These are phyloP conservation scores for Eulemur macaco DNA, from an alignment of 2,113 vertebrate species.

Conservation along the genomic window DNA sequence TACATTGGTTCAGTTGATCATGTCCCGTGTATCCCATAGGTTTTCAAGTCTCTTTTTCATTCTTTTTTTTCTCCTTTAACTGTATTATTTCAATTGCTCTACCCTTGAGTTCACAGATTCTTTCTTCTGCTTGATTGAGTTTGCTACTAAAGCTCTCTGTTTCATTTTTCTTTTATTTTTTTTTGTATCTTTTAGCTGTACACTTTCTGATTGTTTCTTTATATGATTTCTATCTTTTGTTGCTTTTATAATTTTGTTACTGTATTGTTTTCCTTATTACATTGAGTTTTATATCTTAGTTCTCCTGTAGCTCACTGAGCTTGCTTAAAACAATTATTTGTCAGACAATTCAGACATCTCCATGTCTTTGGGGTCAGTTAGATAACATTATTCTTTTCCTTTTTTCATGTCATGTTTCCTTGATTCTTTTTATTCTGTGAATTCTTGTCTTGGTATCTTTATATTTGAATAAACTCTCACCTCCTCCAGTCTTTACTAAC, in stretches of 20 bases:
- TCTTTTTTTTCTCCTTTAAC: background rate
- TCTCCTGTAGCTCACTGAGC: too few relatives aligned
- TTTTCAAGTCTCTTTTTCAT: background rate
- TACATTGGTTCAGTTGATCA: background rate
- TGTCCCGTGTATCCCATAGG: background rate
- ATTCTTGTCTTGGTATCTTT: background rate
- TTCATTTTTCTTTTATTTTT: background rate
- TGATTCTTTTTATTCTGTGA: background rate
- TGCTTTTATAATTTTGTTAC: background rate
- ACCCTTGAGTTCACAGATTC: background rate
- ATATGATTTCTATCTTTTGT: background rate
- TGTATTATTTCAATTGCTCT: background rate
- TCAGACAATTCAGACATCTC: background rate
- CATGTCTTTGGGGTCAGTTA: background rate
- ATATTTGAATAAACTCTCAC: background rate
- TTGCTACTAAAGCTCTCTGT: background rate
- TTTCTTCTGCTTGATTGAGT: background rate
- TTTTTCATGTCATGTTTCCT: background rate
- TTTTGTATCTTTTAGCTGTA: background rate
- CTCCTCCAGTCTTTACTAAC: background rate
- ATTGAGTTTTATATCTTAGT: background rate
- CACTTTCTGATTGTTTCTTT: background rate
- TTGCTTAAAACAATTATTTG: background rate
- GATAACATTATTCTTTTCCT: background rate
- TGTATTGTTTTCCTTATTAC: background rate